Base-by-base conservation (phyloP, 2,113 vertebrate species). In the Paracanthobrama guichenoti region DNA sequence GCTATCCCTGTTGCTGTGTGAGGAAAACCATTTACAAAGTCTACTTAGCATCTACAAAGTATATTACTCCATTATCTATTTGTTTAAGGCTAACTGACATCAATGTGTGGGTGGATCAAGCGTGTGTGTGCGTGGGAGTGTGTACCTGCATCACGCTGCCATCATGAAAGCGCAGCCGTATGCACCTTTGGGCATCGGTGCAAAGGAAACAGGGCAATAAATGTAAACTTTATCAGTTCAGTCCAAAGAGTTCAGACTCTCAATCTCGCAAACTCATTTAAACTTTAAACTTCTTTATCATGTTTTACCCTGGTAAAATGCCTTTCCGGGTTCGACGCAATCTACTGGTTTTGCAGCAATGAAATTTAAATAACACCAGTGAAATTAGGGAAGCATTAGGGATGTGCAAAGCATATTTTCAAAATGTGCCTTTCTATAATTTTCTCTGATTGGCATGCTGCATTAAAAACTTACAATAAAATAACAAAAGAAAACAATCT, bases 211-310 rank as follows among this genome's bases (percentile, higher is more conserved):
- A 60, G 75, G 18, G 87, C 86, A 86, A 87, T 86, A 89, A 84
- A 88, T 55, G 69, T 87, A 26, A 85, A 88, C 81, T 75, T 92
- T 90, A 91, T 91, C 90, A 91, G 90, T 72, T 82, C 84, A 76
- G 91, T 91, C 89, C 89, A 91, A 79, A 92, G 83, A 82, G 88
- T 90, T 88, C 77, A 80, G 22, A 60, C 31, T 31, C 73, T 28
- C 53, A 42, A 59, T 42, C 55, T 78, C 39, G 28, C 57, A 26
- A 5, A 48, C 44, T 31, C 18, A 80, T 66, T 80, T 22, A 67
- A 67, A 80, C 24, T n/a, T n/a, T n/a, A 78, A 24, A 62, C 22
- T 9, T 14, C 55, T 42, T 6, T 13, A 22, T 42, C 13, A 79
- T 39, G 14, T 24, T 44, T n/a, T 2, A 60, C 35, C 31, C 53